Evolutionary conservation across 1,140 invertebrate species (phyloP).

Genomic region (Bathynomus jamesi): DNA sequence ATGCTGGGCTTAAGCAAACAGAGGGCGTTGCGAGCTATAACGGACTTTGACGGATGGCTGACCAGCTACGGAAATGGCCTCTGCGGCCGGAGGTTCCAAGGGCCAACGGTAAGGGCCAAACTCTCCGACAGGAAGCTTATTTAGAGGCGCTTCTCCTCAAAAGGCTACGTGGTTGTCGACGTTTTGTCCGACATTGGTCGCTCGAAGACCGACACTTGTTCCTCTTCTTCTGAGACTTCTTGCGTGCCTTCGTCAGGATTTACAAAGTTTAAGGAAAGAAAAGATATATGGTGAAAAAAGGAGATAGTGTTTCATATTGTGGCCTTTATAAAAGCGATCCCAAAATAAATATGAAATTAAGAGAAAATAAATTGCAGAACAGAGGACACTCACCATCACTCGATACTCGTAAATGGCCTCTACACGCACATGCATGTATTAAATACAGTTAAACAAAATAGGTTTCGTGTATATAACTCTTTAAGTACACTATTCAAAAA

Average conservation of each 20-base stretch:
- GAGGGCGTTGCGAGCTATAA: not conserved
- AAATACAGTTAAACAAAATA: no score
- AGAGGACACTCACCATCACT: no score
- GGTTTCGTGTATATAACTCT: no score
- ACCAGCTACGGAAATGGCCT: not conserved
- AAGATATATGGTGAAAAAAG: no score
- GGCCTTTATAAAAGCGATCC: no score
- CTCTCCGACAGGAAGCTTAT: not conserved
- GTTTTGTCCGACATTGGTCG: not conserved
- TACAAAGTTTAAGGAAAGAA: not conserved
- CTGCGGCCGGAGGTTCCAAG: not conserved
- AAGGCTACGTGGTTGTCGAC: not conserved
- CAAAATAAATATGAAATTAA: no score
- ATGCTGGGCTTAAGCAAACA: conserved; percentile 37
- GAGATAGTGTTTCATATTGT: no score
- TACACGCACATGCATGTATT: no score
- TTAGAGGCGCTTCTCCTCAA: not conserved
- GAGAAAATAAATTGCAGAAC: no score
- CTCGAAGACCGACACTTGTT: not conserved
- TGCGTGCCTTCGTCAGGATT: not conserved
- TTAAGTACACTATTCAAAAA: no score
- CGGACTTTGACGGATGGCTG: not conserved
- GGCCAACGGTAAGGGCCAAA: not conserved
- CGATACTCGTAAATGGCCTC: no score
- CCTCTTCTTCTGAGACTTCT: not conserved